A percentile compares a stretch with the other conserved stretches of the same genome.
phyloP scores from a whole-genome alignment of 1,140 invertebrate species.

The Saccostrea glomerata region DNA sequence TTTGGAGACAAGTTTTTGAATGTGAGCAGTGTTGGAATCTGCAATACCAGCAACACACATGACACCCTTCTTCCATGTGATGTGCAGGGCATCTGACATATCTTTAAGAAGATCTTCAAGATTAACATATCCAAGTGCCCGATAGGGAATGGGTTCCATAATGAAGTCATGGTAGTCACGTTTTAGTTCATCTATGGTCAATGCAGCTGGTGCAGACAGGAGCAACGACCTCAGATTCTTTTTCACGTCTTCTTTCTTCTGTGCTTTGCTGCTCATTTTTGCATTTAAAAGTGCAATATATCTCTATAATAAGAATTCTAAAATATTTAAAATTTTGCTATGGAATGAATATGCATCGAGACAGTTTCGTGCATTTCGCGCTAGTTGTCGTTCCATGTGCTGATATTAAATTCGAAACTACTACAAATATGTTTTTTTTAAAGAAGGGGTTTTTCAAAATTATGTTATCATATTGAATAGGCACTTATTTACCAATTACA shows the following conservation, averaged over 20 bases:
- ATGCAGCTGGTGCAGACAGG: slow-evolving; percentile 66
- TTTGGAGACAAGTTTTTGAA: slow-evolving; percentile 69
- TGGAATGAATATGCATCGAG: too few species aligned
- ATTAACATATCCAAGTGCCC: slow-evolving; percentile 65
- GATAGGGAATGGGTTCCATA: slow-evolving; percentile 62
- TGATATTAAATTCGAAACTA: neutral
- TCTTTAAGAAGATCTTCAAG: slow-evolving; percentile 68
- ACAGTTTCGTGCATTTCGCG: neutral
- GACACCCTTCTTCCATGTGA: slow-evolving; percentile 60
- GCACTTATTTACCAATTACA: too few species aligned
- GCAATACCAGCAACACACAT: slow-evolving; percentile 65
- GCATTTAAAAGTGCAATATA: neutral
- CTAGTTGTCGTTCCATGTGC: slow-evolving; percentile 30
- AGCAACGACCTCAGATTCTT: slow-evolving; percentile 71
- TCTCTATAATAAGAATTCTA: too few species aligned
- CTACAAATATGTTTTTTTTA: neutral
- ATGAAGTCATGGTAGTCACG: slow-evolving; percentile 69
- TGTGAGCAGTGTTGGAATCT: slow-evolving; percentile 69
- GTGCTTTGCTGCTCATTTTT: slow-evolving; percentile 64
- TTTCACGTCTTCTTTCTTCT: slow-evolving; percentile 62
- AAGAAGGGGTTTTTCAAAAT: too few species aligned
- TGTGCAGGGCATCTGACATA: slow-evolving; percentile 67
- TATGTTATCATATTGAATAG: too few species aligned
- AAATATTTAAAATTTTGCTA: too few species aligned
- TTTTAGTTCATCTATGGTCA: slow-evolving; percentile 66